Evolutionary conservation across 2,113 vertebrate genomes (phyloP), one percentile per base, ranked within the genome.

Genomic region (Oreochromis niloticus): DNA sequence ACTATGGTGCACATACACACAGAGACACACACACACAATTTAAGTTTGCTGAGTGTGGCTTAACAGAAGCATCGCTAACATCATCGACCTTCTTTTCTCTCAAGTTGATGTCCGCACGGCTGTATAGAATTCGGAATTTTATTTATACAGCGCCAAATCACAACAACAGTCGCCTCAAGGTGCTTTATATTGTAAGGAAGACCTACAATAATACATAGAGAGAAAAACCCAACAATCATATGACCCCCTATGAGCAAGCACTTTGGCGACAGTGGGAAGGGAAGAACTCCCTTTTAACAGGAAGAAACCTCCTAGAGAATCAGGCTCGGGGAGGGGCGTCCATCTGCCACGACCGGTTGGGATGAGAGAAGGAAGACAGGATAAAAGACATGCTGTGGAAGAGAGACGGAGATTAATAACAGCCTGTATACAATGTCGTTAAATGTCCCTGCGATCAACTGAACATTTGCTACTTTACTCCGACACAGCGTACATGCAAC

Each of bases 361-460:
- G 57, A 30, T 3, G 3, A 61, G 57, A 61, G 2, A 61, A 61
- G 57, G 30, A 61, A 34, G 32, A 61, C 3, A 0, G 30, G 57
- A 61, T 61, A 61, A 5, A 61, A 34, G 57, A 61, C 57, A 19
- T 34, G 57, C 57, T 61, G 57, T 19, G 57, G 57, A 61, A 34
- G 16, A 61, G 57, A 34, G 16, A 6, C 30, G 3, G 57, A 61
- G 57, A 5, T 61, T 61, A 61, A 61, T 61, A 61, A 61, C 30
- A 4, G 16, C 0, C 0, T 63, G 16, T 2, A 27, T 24, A 0
- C 22, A 46, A 27, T 3, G 68, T 27, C 2, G 22, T 73, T 73
- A 43, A 9, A 9, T 5, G 7, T 46, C 22, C 13, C 68, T 46
- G 13, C 46, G 66, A 71, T 41, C 36, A 24, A 46, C n/a, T 24